These are phyloP conservation scores for Scaptomyza caliginosa DNA, from an alignment of 2,888 invertebrate genomes.

Conservation along the genomic window DNA sequence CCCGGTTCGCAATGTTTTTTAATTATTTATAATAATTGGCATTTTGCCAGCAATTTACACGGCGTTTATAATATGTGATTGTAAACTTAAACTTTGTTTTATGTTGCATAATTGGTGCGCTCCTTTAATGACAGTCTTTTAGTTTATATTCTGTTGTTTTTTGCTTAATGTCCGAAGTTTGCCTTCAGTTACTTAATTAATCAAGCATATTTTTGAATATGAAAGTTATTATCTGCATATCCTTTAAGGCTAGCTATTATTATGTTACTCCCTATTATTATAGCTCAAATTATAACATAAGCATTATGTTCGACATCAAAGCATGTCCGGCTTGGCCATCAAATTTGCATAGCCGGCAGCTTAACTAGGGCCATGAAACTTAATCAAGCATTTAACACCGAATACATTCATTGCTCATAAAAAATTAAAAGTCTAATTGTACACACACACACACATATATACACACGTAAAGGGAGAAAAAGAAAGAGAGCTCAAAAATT, in stretches of 20 bases:
- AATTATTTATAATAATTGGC: conserved; percentile 24
- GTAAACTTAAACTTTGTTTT: background rate
- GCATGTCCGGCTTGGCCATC: conserved; percentile 37
- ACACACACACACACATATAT: conserved; percentile 26
- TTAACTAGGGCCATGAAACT: conserved; percentile 48
- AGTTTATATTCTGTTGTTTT: background rate
- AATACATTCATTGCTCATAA: conserved; percentile 75
- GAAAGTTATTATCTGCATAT: conserved; percentile 1
- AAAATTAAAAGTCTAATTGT: conserved; percentile 75
- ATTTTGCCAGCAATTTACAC: background rate
- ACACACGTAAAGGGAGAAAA: conserved; percentile 17
- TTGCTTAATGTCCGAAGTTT: background rate
- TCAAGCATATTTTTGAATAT: background rate
- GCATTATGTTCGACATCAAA: conserved; percentile 44
- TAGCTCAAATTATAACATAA: conserved; percentile 58
- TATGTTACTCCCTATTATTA: conserved; percentile 43
- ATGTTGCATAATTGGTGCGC: background rate
- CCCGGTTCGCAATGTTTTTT: conserved; percentile 14
- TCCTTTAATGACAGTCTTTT: background rate
- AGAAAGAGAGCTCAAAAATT: background rate
- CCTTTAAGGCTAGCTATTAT: conserved; percentile 10
- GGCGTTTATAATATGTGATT: background rate
- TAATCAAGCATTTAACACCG: conserved; percentile 76
- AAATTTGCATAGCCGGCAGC: conserved; percentile 56
- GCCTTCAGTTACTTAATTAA: background rate